Conservation (phyloP, 2,888 invertebrate species). For the Tortricodes alternella region DNA sequence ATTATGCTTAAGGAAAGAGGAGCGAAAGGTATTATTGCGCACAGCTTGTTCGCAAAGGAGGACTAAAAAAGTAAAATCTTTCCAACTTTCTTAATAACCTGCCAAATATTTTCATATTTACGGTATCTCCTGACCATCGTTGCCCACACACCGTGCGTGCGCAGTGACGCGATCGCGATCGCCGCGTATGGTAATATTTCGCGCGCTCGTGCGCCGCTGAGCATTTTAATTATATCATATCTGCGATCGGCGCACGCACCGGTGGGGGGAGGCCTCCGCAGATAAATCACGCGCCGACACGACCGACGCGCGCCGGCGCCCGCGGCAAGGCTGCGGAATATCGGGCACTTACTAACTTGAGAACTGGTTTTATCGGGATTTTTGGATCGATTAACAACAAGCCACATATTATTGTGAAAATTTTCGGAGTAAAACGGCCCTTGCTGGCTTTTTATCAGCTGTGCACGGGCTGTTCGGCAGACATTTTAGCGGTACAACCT, state of each 20-base stretch:
- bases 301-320: constrained; percentile 29
- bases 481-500: too few species aligned
- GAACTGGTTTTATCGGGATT: constrained; percentile 1
- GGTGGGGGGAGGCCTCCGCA: constrained; percentile 24
- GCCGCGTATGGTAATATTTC: constrained; percentile 72
- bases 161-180: constrained; percentile 40
- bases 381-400: neutral
- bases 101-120: constrained; percentile 11
- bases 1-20: too few species aligned
- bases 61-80: neutral
- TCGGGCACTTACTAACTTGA: too few species aligned
- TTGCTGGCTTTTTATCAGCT: too few species aligned
- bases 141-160: constrained; percentile 37
- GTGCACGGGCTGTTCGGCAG: too few species aligned
- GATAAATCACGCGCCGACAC: constrained; percentile 39
- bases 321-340: constrained; percentile 31
- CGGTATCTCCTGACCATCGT: constrained; percentile 32
- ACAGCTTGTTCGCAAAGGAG: too few species aligned
- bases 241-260: constrained; percentile 46
- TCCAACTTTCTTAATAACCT: neutral
- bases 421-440: neutral
- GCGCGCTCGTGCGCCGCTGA: constrained; percentile 64
- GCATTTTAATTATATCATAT: constrained; percentile 73
- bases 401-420: neutral
- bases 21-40: too few species aligned